Evolutionary conservation across 1,140 invertebrate species (phyloP).

Genomic region (Pteromalus puparum): DNA sequence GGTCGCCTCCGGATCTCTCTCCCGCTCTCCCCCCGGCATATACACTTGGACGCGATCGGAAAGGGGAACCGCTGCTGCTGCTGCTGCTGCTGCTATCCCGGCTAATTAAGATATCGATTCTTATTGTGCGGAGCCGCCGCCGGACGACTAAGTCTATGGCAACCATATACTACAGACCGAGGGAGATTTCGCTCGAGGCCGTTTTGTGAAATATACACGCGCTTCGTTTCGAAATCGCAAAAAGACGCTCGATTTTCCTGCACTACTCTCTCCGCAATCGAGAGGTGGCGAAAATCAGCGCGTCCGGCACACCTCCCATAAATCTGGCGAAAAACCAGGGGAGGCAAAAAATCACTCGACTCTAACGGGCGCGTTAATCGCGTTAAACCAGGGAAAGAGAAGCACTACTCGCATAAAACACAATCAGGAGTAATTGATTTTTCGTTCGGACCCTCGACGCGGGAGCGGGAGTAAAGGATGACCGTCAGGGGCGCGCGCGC

Average conservation of each 20-base stretch:
- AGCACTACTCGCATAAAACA: constrained; percentile 37
- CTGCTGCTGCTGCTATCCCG: constrained; percentile 54
- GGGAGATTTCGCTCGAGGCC: background rate
- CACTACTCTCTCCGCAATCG: background rate
- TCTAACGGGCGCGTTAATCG: constrained; percentile 40
- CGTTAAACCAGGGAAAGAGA: constrained; percentile 35
- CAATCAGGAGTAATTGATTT: constrained; percentile 54
- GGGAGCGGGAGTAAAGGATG: constrained; percentile 57
- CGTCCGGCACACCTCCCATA: background rate
- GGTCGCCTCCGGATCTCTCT: constrained; percentile 30
- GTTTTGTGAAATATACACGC: background rate
- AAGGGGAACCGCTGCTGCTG: constrained; percentile 45
- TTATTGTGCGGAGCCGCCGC: constrained; percentile 66
- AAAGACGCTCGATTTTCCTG: background rate
- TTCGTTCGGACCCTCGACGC: constrained; percentile 15
- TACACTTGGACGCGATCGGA: constrained; percentile 30
- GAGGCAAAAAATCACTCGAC: constrained; percentile 30
- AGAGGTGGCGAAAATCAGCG: constrained; percentile 32
- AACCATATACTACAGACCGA: background rate
- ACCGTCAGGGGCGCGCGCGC: constrained; percentile 39
- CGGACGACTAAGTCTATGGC: background rate
- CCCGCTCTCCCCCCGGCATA: background rate
- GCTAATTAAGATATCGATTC: constrained; percentile 76
- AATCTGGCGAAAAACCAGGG: constrained; percentile 15
- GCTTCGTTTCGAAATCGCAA: background rate